Base-by-base conservation (phyloP, 2,888 invertebrate species). In the Drosophila pegasa region DNA sequence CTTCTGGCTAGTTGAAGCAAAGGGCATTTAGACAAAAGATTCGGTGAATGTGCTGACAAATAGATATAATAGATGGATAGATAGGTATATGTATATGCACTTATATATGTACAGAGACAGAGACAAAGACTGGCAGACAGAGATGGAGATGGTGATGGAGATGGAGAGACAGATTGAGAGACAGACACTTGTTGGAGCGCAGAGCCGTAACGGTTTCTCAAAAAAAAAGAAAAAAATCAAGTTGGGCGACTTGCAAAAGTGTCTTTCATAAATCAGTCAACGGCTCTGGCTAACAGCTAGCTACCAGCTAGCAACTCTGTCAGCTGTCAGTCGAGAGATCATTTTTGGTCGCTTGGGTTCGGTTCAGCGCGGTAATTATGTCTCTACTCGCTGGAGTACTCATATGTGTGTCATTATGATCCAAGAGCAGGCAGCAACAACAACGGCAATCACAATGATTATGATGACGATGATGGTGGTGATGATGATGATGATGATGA, bases 231-330 rank as follows among this genome's bases (percentile, higher is more conserved):
- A 25, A 37, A 41, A 85, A 86, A 85, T 82, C 78, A 83, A 83
- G 82, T 82, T 80, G 87, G 87, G 84, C 82, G 87, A 82, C 87
- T 82, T 83, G 82, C 82, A 82, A 82, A 83, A 86, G 87, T 82
- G 82, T 82, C 87, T 82, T 82, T 78, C 82, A 82, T 82, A 82
- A 82, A 82, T 82, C 82, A 82, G 82, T 82, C 82, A 82, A 75
- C 87, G 81, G 27, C 82, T 85, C 75, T 65, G 72, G 71, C 75
- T 71, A 75, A 50, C 75, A 78, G 78, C 25, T 45, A 43, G 43
- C 43, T 45, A 43, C 1, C 45, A 45, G 43, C 43, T n/a, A 27
- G 16, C n/a, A 10, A 16, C 45, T 27, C 27, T 82, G 85, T 80
- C 85, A 81, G 85, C 85, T 80, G 80, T 80, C 80, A 81, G 67